A percentile compares a stretch with the other conserved stretches of the same genome.
Conservation (phyloP, 2,797 vertebrate species). For the Coendou prehensilis region DNA sequence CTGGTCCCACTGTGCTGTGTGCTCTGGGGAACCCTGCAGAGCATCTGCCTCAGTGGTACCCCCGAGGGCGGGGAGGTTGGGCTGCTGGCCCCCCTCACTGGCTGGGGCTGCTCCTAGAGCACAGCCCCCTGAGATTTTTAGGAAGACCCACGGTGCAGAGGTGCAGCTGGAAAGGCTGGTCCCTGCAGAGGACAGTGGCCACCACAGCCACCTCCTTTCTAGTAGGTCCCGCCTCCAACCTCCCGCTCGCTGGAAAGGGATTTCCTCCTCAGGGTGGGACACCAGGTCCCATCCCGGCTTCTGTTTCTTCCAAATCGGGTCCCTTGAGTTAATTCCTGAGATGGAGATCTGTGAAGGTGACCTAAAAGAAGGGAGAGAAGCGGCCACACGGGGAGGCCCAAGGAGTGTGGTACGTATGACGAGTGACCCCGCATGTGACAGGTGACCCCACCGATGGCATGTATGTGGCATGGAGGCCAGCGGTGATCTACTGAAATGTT, state of each 20-base stretch:
- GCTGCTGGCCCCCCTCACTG: background rate
- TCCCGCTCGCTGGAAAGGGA: background rate
- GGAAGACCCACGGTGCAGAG: background rate
- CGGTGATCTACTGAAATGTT: no score
- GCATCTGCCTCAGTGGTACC: background rate
- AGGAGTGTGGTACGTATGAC: background rate
- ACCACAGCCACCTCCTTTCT: no score
- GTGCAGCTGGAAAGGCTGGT: background rate
- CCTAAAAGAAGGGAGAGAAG: background rate
- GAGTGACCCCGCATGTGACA: no score
- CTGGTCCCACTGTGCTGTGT: background rate
- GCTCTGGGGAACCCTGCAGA: background rate
- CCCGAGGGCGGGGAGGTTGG: rapidly evolving
- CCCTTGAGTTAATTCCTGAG: background rate
- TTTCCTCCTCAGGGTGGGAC: no score
- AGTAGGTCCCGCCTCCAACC: no score
- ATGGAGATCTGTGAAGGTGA: no score
- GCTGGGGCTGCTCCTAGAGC: background rate
- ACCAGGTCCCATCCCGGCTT: background rate
- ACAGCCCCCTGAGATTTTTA: background rate
- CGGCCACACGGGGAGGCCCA: rapidly evolving
- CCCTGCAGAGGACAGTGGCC: no score
- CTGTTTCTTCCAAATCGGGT: background rate
- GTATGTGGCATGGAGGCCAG: no score
- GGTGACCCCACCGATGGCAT: no score